Conservation (phyloP, 2,113 vertebrate species). For the Phalacrocorax carbo region DNA sequence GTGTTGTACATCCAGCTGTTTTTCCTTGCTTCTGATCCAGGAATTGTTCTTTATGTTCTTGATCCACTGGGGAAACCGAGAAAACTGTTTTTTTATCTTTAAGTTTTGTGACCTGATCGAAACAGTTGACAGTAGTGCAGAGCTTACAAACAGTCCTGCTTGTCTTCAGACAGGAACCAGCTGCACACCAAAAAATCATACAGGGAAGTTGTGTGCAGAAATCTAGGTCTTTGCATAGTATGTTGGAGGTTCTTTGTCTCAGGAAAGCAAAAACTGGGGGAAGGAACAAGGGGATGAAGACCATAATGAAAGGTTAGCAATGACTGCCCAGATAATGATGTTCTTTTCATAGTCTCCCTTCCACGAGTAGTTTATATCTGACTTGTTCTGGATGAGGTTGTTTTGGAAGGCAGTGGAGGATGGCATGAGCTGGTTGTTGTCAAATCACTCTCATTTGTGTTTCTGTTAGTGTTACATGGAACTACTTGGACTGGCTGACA, state of each 20-base stretch:
- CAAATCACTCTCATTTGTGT: not conserved
- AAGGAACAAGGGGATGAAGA: not conserved
- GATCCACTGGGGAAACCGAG: not conserved
- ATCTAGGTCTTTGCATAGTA: not conserved
- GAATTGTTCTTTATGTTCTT: not conserved
- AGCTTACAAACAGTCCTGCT: not conserved
- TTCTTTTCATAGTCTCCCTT: not conserved
- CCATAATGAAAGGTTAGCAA: not conserved
- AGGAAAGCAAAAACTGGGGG: not conserved
- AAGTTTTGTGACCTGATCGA: not conserved
- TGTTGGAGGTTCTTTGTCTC: not conserved
- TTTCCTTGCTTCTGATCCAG: not conserved
- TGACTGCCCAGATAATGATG: not conserved
- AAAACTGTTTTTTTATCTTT: not conserved
- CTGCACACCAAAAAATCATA: not conserved
- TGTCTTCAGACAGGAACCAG: not conserved
- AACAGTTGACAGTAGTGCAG: not conserved
- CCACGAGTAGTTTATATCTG: not conserved
- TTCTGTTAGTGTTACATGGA: slow-evolving; percentile 87
- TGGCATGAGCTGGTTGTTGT: not conserved
- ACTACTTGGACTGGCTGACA: slow-evolving; percentile 98
- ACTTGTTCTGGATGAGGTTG: not conserved
- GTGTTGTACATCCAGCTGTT: not conserved
- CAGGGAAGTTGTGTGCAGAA: not conserved
- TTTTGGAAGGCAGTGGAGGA: not conserved